Evolutionary conservation across 2,888 invertebrate genomes (phyloP).

Genomic region (Leptopilina drosophilae): DNA sequence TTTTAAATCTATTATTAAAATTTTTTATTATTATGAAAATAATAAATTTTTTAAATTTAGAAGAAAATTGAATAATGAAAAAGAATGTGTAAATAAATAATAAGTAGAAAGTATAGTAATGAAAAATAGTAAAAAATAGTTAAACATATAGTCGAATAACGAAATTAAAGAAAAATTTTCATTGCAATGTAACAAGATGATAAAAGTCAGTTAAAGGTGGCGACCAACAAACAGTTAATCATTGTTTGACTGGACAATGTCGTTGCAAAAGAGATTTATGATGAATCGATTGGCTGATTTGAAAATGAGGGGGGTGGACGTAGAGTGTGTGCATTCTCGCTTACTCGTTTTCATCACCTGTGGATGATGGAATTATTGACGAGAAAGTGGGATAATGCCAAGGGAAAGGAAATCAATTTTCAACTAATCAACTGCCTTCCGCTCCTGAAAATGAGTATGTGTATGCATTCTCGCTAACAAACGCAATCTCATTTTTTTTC

Average conservation of each 20-base stretch:
- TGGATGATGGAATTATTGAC: constrained; percentile 60
- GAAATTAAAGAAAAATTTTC: background rate
- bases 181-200: constrained; percentile 1
- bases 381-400: constrained; percentile 47
- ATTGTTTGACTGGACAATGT: constrained; percentile 33
- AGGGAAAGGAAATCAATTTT: constrained; percentile 58
- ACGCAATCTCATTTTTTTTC: constrained; percentile 8
- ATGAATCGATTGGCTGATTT: constrained; percentile 44
- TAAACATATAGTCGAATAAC: too few relatives aligned
- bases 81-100: too few relatives aligned
- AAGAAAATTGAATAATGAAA: too few relatives aligned
- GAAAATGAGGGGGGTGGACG: constrained; percentile 9
- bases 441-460: background rate
- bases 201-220: constrained; percentile 17
- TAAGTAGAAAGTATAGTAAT: too few relatives aligned
- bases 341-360: constrained; percentile 61
- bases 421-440: constrained; percentile 52
- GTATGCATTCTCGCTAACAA: background rate
- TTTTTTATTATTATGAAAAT: too few relatives aligned
- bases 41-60: too few relatives aligned
- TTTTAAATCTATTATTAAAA: too few relatives aligned
- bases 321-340: constrained; percentile 35
- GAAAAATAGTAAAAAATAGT: too few relatives aligned
- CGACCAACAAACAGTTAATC: constrained; percentile 34
- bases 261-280: constrained; percentile 50